These are phyloP conservation scores for Aepyceros melampus DNA, from an alignment of 2,113 vertebrate genomes.

Conservation along the genomic window DNA sequence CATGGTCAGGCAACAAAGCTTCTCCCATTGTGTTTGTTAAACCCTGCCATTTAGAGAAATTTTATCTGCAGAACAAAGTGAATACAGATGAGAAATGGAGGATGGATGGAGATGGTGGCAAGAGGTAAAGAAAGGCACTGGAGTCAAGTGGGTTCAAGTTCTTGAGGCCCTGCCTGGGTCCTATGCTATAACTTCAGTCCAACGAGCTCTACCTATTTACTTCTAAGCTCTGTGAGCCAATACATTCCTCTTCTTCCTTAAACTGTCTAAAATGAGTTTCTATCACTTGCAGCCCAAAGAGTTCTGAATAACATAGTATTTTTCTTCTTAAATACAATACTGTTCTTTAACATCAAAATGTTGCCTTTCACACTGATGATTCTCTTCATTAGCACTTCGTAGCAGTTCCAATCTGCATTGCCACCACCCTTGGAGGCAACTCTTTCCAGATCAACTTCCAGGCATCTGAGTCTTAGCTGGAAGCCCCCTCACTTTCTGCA, in stretches of 20 bases:
- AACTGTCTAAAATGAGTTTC: not conserved
- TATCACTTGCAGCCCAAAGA: not conserved
- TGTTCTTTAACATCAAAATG: not conserved
- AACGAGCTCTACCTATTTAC: not conserved
- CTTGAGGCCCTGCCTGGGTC: not conserved
- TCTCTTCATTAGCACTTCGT: not conserved
- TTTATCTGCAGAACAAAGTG: not conserved
- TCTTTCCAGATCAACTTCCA: not conserved
- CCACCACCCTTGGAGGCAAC: not conserved
- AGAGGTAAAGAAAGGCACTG: not conserved
- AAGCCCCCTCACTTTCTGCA: not conserved
- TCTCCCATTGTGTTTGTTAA: not conserved
- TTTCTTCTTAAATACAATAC: not conserved
- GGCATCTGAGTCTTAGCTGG: not conserved
- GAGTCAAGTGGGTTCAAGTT: not conserved
- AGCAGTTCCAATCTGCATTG: not conserved
- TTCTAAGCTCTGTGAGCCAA: not conserved
- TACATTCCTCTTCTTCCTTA: not conserved
- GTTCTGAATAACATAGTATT: not conserved
- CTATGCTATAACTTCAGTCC: not conserved
- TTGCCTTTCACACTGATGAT: not conserved
- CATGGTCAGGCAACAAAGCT: not conserved
- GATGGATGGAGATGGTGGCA: not conserved
- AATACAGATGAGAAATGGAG: not conserved
- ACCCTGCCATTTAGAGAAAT: not conserved